Percentiles rank a stretch among this genome's conserved stretches.
These are phyloP conservation scores for Agelaius tricolor DNA, from an alignment of 2,113 vertebrate genomes.

Conservation along the genomic window DNA sequence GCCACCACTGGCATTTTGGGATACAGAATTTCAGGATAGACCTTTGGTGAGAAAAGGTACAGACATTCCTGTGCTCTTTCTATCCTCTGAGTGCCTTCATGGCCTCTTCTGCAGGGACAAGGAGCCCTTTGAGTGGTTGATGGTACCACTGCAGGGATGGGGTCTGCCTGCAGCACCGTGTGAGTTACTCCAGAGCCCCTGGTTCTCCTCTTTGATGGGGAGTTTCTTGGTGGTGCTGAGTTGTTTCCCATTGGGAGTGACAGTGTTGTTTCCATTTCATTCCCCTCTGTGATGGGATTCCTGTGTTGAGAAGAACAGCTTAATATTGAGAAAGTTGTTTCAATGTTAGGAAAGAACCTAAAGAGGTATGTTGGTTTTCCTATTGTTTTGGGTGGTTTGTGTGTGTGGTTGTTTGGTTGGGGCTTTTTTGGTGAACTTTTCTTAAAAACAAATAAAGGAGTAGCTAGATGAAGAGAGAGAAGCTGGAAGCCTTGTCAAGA, in stretches of 20 bases:
- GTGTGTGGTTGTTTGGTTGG: background rate
- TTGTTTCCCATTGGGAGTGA: background rate
- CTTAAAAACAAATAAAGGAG: background rate
- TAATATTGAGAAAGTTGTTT: background rate
- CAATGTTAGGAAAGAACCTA: background rate
- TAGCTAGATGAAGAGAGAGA: background rate
- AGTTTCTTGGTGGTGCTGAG: background rate
- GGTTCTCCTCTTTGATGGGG: background rate
- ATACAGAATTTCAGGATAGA: background rate
- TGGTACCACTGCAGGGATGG: background rate
- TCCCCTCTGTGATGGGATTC: background rate
- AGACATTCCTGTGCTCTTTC: background rate
- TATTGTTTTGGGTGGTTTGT: background rate
- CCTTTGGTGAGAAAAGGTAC: background rate
- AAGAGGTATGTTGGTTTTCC: background rate
- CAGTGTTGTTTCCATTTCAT: background rate
- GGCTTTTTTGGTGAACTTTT: background rate
- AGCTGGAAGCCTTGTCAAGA: background rate
- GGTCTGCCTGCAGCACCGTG: background rate
- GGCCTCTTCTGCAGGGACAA: background rate
- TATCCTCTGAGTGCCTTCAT: rapidly evolving
- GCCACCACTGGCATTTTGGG: background rate
- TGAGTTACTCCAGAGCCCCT: background rate
- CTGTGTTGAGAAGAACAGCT: background rate
- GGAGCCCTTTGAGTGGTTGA: background rate